phyloP scores from a whole-genome alignment of 2,888 invertebrate genomes.

The Drosophila mercatorum region DNA sequence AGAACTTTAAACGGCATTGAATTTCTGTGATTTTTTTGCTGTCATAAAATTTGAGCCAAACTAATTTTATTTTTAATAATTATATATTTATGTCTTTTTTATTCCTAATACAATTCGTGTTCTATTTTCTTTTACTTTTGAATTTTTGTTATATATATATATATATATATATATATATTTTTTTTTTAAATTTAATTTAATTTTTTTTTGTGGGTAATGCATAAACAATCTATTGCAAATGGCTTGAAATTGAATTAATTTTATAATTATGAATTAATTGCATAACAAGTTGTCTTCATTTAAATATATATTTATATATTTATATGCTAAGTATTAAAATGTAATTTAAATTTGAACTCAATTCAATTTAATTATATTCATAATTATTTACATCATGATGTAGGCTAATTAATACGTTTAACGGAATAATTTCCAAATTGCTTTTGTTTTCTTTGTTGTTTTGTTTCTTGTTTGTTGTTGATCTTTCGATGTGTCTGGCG shows the following conservation, averaged over 20 bases:
- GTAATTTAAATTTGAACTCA: slow-evolving; percentile 71
- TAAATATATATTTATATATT: slow-evolving; percentile 15
- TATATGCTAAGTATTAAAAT: slow-evolving; percentile 58
- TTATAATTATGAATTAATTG: slow-evolving; percentile 38
- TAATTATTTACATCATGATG: slow-evolving; percentile 74
- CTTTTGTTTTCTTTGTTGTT: background rate
- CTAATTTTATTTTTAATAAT: slow-evolving; percentile 14
- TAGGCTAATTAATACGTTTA: slow-evolving; percentile 61
- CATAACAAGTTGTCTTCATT: slow-evolving; percentile 10
- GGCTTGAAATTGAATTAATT: slow-evolving; percentile 17
- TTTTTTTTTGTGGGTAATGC: slow-evolving; percentile 3
- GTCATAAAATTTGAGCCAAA: slow-evolving; percentile 32
- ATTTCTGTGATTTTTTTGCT: slow-evolving; percentile 29
- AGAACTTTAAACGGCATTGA: slow-evolving; percentile 65
- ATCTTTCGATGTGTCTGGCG: slow-evolving; percentile 22
- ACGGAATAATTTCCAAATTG: slow-evolving; percentile 33
- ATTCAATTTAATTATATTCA: slow-evolving; percentile 66
- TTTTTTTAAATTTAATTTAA: no score
- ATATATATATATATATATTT: background rate
- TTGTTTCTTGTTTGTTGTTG: slow-evolving; percentile 29
- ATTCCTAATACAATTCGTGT: slow-evolving; percentile 22
- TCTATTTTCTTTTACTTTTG: background rate
- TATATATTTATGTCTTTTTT: slow-evolving; percentile 17
- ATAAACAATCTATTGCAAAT: slow-evolving; percentile 21
- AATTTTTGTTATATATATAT: no score